These are phyloP conservation scores for Lamprotornis superbus DNA, from an alignment of 2,113 vertebrate species.

Conservation along the genomic window DNA sequence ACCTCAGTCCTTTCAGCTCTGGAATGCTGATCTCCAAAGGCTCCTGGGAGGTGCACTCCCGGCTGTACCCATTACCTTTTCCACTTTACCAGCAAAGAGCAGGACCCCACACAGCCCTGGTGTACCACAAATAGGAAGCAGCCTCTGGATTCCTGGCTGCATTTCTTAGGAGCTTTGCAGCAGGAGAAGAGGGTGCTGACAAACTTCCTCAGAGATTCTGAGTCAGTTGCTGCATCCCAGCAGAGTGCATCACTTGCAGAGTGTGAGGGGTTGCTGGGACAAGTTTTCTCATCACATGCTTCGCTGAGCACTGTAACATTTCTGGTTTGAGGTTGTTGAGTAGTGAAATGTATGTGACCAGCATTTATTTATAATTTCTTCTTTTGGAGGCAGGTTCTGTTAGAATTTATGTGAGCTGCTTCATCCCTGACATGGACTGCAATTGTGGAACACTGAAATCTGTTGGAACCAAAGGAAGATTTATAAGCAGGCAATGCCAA, in stretches of 20 bases:
- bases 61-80: rapidly evolving
- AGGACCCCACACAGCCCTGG: neutral
- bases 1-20: neutral
- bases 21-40: neutral
- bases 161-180: neutral
- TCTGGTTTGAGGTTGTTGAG: neutral
- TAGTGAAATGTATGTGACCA: neutral
- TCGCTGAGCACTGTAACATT: neutral
- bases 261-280: neutral
- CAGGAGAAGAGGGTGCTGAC: neutral
- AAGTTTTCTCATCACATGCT: neutral
- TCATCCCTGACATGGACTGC: neutral
- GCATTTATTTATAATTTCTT: neutral
- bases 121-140: neutral
- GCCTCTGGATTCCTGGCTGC: neutral
- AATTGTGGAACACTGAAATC: neutral
- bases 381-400: neutral
- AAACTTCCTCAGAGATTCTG: neutral
- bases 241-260: neutral
- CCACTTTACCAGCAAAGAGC: neutral
- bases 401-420: neutral
- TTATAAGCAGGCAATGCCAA: neutral
- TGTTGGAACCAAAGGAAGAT: neutral
- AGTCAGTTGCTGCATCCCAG: neutral
- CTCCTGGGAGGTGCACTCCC: neutral